Evolutionary conservation across 1,140 invertebrate species (phyloP), one percentile per base, ranked within the genome.

Genomic region (Meloidogyne chitwoodi): DNA sequence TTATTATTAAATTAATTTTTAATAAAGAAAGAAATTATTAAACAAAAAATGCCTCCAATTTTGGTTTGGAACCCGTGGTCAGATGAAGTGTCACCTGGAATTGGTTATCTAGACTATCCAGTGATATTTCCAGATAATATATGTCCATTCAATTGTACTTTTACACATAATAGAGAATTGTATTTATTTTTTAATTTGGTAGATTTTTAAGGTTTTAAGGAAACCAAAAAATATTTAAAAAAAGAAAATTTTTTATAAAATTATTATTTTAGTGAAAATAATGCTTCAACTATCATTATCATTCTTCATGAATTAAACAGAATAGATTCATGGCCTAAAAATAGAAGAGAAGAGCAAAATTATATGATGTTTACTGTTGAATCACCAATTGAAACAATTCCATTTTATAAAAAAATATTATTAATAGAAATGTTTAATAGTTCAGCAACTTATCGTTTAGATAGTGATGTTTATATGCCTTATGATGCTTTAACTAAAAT

Each of bases 381-480:
- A 27, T 68, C 24, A 0, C 48, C 48, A 8, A 27, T 16, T 14
- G 38, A 68, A 68, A 56, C 38, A 3, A 31, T 24, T 6, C 29
- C 2, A 68, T 38, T 31, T 68, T 68, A 38, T 16, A 29, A 41
- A 2, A 56, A 29, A 31, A 68, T 14, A 24, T 10, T 44, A 38
- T 19, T 68, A 56, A 22, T 14, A 12, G 14, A 38, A 44, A 31
- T 41, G 26, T 76, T 76, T 26, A 76, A 76, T 64, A 29, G 14
- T 34, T 63, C 75, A 62, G 67, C 67, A 64, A 76, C 75, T 8
- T 75, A 76, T 63, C 68, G 69, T 27, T 27, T 22, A 64, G 75
- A 76, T 64, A 76, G 75, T 26, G 56, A 48, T 41, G 26, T 76
- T 12, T 63, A 22, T 38, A 38, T 56, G 48, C 38, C 38, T 16